These are phyloP conservation scores for Halcyon senegalensis DNA, from an alignment of 2,113 vertebrate genomes.

Conservation along the genomic window DNA sequence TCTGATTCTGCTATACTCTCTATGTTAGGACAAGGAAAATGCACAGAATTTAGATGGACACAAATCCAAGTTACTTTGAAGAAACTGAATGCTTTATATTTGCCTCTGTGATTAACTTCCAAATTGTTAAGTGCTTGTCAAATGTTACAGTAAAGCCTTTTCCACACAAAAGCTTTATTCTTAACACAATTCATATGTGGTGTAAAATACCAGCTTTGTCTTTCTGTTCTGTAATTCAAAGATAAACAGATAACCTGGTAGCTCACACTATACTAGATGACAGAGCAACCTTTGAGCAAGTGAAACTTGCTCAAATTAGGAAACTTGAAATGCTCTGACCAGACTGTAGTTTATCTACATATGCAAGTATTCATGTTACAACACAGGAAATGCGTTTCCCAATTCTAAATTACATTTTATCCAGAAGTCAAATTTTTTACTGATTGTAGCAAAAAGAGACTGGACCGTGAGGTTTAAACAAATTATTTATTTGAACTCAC, in stretches of 20 bases:
- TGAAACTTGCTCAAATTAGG: background rate
- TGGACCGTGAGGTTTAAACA: no score
- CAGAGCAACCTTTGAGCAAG: background rate
- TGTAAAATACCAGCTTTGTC: background rate
- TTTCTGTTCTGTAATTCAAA: background rate
- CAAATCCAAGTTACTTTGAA: background rate
- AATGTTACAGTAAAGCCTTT: background rate
- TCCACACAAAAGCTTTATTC: background rate
- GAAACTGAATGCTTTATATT: background rate
- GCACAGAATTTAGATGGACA: background rate
- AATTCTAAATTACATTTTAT: background rate
- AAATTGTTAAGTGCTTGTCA: background rate
- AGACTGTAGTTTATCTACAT: background rate
- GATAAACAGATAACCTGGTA: background rate
- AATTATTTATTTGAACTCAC: no score
- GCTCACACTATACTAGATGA: background rate
- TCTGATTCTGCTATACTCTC: background rate
- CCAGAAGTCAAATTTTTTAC: background rate
- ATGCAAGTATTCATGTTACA: background rate
- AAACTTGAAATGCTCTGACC: background rate
- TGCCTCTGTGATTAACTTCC: background rate
- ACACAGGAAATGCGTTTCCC: background rate
- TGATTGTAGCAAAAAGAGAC: no score
- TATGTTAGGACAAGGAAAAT: background rate
- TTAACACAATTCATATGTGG: background rate